Conservation (phyloP, 1,140 invertebrate species). For the Holcopasites calliopsidis region DNA sequence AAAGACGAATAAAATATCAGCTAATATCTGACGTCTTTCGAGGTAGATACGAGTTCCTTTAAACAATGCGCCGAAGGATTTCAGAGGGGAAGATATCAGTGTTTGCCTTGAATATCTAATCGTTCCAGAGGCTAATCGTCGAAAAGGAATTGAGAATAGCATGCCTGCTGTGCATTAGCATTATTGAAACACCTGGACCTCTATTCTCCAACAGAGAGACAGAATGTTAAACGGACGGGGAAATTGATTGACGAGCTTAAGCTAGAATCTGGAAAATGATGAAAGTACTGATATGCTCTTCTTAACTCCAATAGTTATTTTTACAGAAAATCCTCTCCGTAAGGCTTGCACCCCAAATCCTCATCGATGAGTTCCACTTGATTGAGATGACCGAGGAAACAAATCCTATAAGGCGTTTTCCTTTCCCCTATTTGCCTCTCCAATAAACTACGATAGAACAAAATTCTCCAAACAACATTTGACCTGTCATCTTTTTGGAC, state of each 20-base stretch:
- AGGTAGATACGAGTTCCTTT: not conserved
- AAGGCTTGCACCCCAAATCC: not conserved
- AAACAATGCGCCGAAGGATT: not conserved
- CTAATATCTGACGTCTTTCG: no score
- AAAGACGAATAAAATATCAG: no score
- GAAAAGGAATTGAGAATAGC: not conserved
- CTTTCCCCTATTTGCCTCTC: not conserved
- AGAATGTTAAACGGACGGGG: not conserved
- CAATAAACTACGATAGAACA: no score
- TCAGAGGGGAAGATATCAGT: conserved; percentile 16
- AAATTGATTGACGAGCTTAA: conserved; percentile 20
- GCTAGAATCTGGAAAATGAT: no score
- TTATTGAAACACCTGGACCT: not conserved
- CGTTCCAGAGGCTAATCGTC: not conserved
- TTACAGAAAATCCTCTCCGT: not conserved
- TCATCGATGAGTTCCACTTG: not conserved
- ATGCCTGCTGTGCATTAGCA: not conserved
- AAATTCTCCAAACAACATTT: not conserved
- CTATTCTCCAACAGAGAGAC: not conserved
- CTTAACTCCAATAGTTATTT: not conserved
- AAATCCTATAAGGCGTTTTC: not conserved
- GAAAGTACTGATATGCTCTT: no score
- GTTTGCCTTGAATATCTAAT: conserved; percentile 42
- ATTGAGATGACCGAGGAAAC: not conserved
- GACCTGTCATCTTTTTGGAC: no score